Evolutionary conservation across 1,140 invertebrate species (phyloP).

Genomic region (Eriocheir sinensis): DNA sequence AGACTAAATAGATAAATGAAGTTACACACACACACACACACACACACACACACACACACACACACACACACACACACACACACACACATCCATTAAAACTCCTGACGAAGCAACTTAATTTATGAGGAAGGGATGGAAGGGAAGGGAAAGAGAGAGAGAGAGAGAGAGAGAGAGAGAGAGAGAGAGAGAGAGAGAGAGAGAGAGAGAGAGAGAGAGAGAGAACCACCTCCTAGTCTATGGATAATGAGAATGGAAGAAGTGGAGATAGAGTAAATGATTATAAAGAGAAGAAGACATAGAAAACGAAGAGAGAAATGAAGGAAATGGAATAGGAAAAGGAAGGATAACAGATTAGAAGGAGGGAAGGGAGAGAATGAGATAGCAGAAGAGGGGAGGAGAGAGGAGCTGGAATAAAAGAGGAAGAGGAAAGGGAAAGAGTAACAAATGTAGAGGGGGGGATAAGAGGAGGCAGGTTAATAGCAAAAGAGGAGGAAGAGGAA

Average conservation of each 20-base stretch:
- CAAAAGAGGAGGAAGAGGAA: too few species aligned
- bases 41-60: too few species aligned
- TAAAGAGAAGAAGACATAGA: not conserved
- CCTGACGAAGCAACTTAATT: too few species aligned
- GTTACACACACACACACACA: too few species aligned
- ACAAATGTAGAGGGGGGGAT: too few species aligned
- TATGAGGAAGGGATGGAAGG: too few species aligned
- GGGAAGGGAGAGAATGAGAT: constrained; percentile 12
- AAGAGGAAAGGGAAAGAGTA: not conserved
- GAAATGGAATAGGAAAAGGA: not conserved
- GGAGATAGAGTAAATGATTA: not conserved
- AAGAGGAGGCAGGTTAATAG: not conserved
- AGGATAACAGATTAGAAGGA: not conserved
- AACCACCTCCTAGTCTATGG: not conserved
- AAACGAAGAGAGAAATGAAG: not conserved
- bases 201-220: not conserved
- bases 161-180: too few species aligned
- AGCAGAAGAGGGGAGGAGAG: not conserved
- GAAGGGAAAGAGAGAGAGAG: too few species aligned
- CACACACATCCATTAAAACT: too few species aligned
- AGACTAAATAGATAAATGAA: too few species aligned
- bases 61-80: too few species aligned
- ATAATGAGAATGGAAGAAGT: not conserved
- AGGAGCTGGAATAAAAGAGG: not conserved
- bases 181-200: too few species aligned